These are phyloP conservation scores for Amniataba percoides DNA, from an alignment of 2,797 vertebrate genomes.

Conservation along the genomic window DNA sequence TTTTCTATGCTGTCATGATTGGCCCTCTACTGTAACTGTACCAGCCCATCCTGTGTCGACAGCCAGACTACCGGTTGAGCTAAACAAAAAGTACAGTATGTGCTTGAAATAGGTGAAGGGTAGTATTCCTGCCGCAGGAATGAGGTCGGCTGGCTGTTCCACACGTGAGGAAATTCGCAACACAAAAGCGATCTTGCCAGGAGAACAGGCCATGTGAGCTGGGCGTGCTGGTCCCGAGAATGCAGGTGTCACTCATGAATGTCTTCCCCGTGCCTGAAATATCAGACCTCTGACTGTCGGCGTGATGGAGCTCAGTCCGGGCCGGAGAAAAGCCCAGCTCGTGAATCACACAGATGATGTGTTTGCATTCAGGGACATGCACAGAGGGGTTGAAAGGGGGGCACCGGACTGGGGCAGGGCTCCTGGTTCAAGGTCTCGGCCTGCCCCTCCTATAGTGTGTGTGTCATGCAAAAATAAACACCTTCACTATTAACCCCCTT, in stretches of 20 bases:
- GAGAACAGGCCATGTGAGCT: conserved; percentile 34
- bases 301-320: not conserved
- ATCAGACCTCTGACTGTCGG: conserved; percentile 7
- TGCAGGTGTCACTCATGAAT: conserved; percentile 32
- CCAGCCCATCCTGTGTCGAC: conserved; percentile 21
- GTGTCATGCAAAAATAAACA: conserved; percentile 84
- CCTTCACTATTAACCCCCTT: conserved; percentile 81
- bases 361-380: conserved; percentile 9
- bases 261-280: not conserved
- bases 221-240: conserved; percentile 23
- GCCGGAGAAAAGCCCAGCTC: conserved; percentile 11
- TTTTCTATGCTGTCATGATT: conserved; percentile 9
- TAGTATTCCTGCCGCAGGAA: conserved; percentile 54
- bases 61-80: conserved; percentile 21
- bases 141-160: conserved; percentile 40
- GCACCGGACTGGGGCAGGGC: conserved; percentile 26
- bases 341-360: not conserved
- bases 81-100: conserved; percentile 44
- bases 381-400: not conserved
- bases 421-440: conserved; percentile 35
- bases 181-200: conserved; percentile 24
- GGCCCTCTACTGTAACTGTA: not conserved
- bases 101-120: conserved; percentile 35
- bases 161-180: conserved; percentile 37
- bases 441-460: conserved; percentile 61